Conservation (phyloP, 2,888 invertebrate genomes). For the Punctoribates punctum region DNA sequence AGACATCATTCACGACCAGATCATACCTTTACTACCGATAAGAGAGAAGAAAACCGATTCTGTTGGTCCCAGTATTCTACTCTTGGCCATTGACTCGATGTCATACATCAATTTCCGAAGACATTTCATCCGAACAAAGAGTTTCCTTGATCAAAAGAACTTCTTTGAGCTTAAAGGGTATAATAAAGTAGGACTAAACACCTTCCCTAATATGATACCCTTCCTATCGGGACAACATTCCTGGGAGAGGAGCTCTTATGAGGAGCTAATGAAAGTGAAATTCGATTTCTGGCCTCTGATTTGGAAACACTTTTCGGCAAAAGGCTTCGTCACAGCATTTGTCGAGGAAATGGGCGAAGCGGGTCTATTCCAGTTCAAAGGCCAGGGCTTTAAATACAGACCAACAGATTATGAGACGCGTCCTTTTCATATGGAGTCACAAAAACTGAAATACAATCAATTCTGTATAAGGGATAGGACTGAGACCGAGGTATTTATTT, state of each 20-base stretch:
- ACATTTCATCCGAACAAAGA: conserved; percentile 68
- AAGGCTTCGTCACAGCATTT: not conserved
- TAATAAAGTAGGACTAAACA: conserved; percentile 58
- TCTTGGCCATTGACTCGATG: conserved; percentile 80
- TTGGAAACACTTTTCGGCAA: conserved; percentile 50
- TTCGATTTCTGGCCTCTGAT: conserved; percentile 52
- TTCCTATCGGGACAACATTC: conserved; percentile 52
- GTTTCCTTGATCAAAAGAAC: conserved; percentile 60
- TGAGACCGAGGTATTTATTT: not conserved
- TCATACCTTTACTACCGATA: not conserved
- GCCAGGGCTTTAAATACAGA: not conserved
- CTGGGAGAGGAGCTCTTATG: conserved; percentile 46
- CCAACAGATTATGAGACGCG: not conserved
- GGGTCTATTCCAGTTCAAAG: not conserved
- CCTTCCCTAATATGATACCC: conserved; percentile 52
- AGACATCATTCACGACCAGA: not conserved
- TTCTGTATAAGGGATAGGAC: not conserved
- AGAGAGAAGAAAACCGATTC: not conserved
- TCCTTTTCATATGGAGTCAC: not conserved
- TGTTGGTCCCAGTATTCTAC: conserved; percentile 62
- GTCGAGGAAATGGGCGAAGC: not conserved
- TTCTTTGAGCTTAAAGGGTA: conserved; percentile 73
- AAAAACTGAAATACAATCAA: not conserved
- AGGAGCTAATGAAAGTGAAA: conserved; percentile 42
- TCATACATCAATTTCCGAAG: conserved; percentile 72